Evolutionary conservation across 2,113 vertebrate species (phyloP).

Genomic region (Myrmophylax atrothorax): DNA sequence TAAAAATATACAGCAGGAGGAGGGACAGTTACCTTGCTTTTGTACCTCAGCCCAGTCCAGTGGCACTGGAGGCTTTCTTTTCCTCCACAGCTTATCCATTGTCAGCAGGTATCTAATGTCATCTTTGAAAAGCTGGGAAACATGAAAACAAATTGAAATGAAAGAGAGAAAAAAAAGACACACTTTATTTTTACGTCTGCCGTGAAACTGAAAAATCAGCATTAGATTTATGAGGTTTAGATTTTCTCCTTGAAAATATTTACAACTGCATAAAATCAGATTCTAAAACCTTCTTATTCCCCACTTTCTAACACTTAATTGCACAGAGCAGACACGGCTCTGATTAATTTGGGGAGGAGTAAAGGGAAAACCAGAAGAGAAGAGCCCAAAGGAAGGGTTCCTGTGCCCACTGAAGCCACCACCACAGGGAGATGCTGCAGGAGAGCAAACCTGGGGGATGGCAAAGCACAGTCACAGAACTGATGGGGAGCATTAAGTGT

Average conservation of each 20-base stretch:
- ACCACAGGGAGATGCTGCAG: neutral
- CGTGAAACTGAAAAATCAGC: neutral
- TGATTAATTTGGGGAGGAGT: neutral
- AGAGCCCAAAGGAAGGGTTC: neutral
- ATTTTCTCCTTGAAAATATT: neutral
- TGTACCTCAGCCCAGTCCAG: slow-evolving; percentile 91
- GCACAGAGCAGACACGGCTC: neutral
- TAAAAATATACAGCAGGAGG: neutral
- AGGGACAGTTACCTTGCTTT: slow-evolving; percentile 77
- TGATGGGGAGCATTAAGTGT: neutral
- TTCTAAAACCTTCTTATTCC: neutral
- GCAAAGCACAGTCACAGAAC: neutral
- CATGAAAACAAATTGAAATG: neutral
- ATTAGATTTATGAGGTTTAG: neutral
- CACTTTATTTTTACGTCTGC: neutral
- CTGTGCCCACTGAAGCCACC: neutral
- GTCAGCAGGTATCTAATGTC: slow-evolving; percentile 95
- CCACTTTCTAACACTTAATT: neutral
- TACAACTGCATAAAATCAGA: neutral
- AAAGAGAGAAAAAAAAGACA: neutral
- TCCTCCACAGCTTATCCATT: slow-evolving; percentile 99
- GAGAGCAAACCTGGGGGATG: neutral
- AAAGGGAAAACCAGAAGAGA: neutral
- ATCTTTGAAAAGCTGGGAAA: slow-evolving; percentile 93
- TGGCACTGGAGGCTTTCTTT: slow-evolving; percentile 93